Base-by-base conservation (phyloP, 1,140 invertebrate species). In the Cecropterus lyciades region DNA sequence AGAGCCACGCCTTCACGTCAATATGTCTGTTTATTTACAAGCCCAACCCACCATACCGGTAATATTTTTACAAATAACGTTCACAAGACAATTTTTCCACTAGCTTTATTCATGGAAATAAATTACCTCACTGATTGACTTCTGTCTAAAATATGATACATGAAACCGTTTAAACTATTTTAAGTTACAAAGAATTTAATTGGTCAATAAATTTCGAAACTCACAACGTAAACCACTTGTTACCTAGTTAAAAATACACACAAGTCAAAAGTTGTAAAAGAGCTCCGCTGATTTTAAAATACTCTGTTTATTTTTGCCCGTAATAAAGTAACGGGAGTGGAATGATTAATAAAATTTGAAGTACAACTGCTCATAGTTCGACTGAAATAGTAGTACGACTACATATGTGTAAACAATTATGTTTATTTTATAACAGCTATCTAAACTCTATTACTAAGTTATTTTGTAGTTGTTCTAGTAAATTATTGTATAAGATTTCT, bases 141-240 rank as follows among this genome's bases (percentile, higher is more conserved):
- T 8, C 27, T 7, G 27, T 30, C 27, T 30, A 30, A 37, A 37
- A n/a, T 37, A 11, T 37, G 33, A 1, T 37, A n/a, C 11, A 10
- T 11, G 10, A 37, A 37, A 10, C 9, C 33, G 7, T 10, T 11
- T 14, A 53, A 53, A 53, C 51, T 53, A 53, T 53, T 53, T 53
- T 15, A 53, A 16, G 51, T 37, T 15, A 37, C 14, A 53, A 14
- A 40, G 7, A 37, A 53, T 48, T 48, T 53, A 27, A 53, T 53
- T 53, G n/a, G 51, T 53, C 30, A 16, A 53, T 53, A 53, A 53
- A 53, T 37, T 37, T 11, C 51, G 9, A 33, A 20, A 53, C 27
- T 37, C 30, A 13, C 13, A 53, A 4, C 27, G 14, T 40, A 53
- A 53, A 53, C 30, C 51, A 53, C 51, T 53, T 53, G 33, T 17